phyloP scores from a whole-genome alignment of 2,888 invertebrate genomes.

The Amphipyra berbera region DNA sequence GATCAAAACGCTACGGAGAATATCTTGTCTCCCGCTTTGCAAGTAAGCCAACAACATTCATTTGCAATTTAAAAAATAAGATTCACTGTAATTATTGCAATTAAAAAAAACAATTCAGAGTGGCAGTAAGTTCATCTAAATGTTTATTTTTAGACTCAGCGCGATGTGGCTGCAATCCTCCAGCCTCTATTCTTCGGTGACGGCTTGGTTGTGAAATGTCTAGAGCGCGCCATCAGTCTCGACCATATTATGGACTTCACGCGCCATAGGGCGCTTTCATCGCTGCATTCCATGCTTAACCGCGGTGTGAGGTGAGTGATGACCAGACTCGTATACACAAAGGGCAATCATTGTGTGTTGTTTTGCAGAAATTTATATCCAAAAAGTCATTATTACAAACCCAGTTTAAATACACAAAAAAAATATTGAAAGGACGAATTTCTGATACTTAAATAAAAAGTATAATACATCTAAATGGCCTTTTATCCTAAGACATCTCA shows the following conservation, averaged over 20 bases:
- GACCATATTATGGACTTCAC: constrained; percentile 99
- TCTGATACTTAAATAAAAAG: no score
- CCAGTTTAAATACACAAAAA: no score
- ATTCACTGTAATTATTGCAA: neutral
- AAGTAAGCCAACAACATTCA: constrained; percentile 80
- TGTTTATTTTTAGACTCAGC: constrained; percentile 91
- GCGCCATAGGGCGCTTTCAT: constrained; percentile 97
- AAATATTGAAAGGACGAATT: no score
- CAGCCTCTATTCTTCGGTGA: constrained; percentile 97
- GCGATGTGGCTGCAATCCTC: constrained; percentile 96
- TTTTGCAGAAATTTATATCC: no score
- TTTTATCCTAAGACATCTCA: no score
- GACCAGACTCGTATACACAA: neutral
- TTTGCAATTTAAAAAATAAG: neutral
- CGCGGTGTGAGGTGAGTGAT: constrained; percentile 93
- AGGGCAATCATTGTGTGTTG: no score
- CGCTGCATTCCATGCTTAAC: constrained; percentile 99
- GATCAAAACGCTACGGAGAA: constrained; percentile 93
- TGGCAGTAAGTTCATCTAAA: neutral
- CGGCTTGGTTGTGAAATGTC: constrained; percentile 97
- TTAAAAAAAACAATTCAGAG: no score
- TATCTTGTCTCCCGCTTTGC: constrained; percentile 94
- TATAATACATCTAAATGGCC: no score
- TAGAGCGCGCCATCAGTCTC: constrained; percentile 97
- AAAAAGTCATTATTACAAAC: no score